phyloP scores from a whole-genome alignment of 2,113 vertebrate genomes.

The Thymallus thymallus region DNA sequence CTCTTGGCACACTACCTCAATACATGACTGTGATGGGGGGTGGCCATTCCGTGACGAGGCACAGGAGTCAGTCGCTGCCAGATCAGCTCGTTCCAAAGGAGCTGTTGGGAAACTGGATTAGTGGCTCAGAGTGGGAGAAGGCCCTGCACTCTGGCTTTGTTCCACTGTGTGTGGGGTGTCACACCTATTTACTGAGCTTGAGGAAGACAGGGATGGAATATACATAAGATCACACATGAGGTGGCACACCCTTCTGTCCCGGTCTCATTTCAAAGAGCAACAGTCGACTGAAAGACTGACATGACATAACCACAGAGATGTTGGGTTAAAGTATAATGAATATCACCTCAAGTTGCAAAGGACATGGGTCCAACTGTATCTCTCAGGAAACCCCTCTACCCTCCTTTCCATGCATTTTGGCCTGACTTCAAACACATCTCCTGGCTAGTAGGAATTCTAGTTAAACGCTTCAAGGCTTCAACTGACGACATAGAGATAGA shows the following conservation, averaged over 20 bases:
- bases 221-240: no score
- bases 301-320: no score
- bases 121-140: conserved; percentile 22
- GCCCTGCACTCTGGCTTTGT: conserved; percentile 19
- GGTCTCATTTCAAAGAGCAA: no score
- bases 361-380: neutral
- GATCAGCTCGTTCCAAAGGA: conserved; percentile 42
- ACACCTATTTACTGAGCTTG: no score
- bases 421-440: no score
- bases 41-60: conserved; percentile 9
- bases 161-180: neutral
- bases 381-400: neutral
- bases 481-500: no score
- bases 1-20: conserved; percentile 22
- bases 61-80: conserved; percentile 31
- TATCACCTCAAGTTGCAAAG: no score
- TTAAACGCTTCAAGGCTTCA: no score
- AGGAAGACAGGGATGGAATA: neutral
- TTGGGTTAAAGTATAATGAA: no score
- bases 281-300: no score
- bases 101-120: conserved; percentile 59
- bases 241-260: no score
- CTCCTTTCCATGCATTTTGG: neutral
- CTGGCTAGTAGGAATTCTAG: no score
- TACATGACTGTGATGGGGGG: neutral